Evolutionary conservation across 2,888 invertebrate genomes (phyloP).

Genomic region (Geotrupes spiniger): DNA sequence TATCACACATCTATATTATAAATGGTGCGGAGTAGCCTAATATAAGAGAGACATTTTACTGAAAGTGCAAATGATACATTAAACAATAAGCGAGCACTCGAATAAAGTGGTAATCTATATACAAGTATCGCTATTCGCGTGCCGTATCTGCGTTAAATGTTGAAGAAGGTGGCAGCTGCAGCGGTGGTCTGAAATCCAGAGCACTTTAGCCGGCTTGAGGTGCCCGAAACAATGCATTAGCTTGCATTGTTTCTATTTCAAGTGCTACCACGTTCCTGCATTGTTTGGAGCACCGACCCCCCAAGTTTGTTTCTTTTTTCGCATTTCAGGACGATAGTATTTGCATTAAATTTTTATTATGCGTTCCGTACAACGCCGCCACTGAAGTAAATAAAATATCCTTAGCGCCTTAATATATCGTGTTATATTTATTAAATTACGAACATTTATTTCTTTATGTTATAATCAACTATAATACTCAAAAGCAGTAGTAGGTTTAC

Average conservation of each 20-base stretch:
- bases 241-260: slow-evolving; percentile 24
- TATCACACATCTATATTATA: too few relatives aligned
- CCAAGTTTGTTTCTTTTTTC: slow-evolving; percentile 14
- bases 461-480: too few relatives aligned
- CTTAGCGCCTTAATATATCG: too few relatives aligned
- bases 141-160: slow-evolving; percentile 36
- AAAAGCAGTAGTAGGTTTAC: too few relatives aligned
- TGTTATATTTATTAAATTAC: too few relatives aligned
- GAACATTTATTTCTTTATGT: too few relatives aligned
- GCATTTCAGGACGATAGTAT: neutral
- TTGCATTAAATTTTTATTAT: neutral
- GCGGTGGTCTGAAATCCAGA: slow-evolving; percentile 31
- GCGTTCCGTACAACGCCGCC: neutral
- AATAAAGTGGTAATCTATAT: slow-evolving; percentile 28
- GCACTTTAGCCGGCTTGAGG: slow-evolving; percentile 27
- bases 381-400: too few relatives aligned
- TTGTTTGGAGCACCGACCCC: slow-evolving; percentile 25
- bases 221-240: slow-evolving; percentile 26
- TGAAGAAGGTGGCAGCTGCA: slow-evolving; percentile 33
- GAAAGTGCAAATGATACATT: slow-evolving; percentile 12
- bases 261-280: slow-evolving; percentile 26
- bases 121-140: slow-evolving; percentile 34
- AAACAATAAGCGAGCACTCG: slow-evolving; percentile 4
- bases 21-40: neutral
- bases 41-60: slow-evolving; percentile 6